Base-by-base conservation (phyloP, 2,797 vertebrate genomes). In the Nasua narica region DNA sequence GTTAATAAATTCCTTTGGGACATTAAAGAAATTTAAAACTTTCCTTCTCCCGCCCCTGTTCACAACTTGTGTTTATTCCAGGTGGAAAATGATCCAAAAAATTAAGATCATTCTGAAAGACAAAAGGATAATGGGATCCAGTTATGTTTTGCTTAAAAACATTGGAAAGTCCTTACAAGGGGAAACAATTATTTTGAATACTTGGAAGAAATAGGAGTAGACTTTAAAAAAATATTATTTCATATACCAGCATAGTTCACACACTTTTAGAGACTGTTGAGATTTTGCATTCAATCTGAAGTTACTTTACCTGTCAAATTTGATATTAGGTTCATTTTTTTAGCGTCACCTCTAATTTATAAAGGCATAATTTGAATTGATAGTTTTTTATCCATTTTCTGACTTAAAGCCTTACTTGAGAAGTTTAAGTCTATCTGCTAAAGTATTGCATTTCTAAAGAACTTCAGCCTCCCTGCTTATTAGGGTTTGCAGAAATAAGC, bases 291-390 rank as follows among this genome's bases (percentile, higher is more conserved):
- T 87, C 12, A 90, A 10, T 58, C 69, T 27, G 35, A 91, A 96
- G 89, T 43, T 25, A 84, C 32, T 95, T 93, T 76, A 81, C 48
- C 56, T 91, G 46, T 32, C 83, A 87, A 72, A 91, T 96, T 85
- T 67, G 54, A 96, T 87, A 87, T 21, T 54, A 67, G 40, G 27
- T 91, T 87, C 62, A 58, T 86, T 81, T 94, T 84, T 72, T 48
- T 35, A 88, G 74, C 87, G 16, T 87, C 52, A 56, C 21, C 90
- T 97, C 62, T 93, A 65, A 92, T 94, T 91, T 94, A 32, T 90
- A 87, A 56, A 93, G n/a, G 6, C 21, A 1, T 91, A 69, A 92
- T 62, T 56, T 92, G 86, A 96, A 79, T 27, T 58, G 43, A 90
- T 87, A 92, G 50, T 12, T 87, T 96, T 58, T 85, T 25, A 35